Evolutionary conservation across 2,797 vertebrate genomes (phyloP), one percentile per base, ranked within the genome.

Genomic region (Xenopus petersii): DNA sequence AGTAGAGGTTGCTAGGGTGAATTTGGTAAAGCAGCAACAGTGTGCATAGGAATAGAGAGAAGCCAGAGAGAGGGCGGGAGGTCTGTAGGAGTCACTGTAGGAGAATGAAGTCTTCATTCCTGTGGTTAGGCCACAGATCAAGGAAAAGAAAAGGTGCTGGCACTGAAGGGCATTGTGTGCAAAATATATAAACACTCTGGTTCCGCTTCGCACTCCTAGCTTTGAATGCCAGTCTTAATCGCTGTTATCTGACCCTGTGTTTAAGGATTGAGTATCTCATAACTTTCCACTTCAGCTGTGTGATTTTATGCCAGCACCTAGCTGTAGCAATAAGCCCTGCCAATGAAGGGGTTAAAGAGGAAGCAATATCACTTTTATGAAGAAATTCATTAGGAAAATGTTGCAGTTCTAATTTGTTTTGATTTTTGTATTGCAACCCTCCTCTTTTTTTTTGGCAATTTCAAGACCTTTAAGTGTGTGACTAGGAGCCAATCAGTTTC

Each of bases 91-190:
- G 70, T 77, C 65, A 69, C 48, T 24, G 49, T 54, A 47, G 59
- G 51, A 64, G 64, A 73, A 67, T 77, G 56, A 62, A 64, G 60
- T 12, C 24, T 59, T 73, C 75, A 78, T 73, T 73, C 75, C 71
- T 78, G 75, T 78, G 70, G 65, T 78, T 33, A 64, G 42, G 64
- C 70, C 75, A 64, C 70, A 58, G 59, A 78, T 73, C 49, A 73
- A 49, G 71, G 71, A 46, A 78, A 36, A 73, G 60, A 64, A 30
- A 30, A 64, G 49, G 16, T 47, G 49, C 59, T 42, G 75, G 51
- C 26, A 21, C 55, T 16, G 13, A 46, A 42, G 56, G 36, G 60
- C 65, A 68, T 73, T 72, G 75, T 77, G 64, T 36, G 56, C 56
- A 47, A 46, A 56, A 51, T 56, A 17, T 56, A 63, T 62, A 60